Conservation (phyloP, 35 echinoderm and acorn worm species). For the Stichopus chloronotus region DNA sequence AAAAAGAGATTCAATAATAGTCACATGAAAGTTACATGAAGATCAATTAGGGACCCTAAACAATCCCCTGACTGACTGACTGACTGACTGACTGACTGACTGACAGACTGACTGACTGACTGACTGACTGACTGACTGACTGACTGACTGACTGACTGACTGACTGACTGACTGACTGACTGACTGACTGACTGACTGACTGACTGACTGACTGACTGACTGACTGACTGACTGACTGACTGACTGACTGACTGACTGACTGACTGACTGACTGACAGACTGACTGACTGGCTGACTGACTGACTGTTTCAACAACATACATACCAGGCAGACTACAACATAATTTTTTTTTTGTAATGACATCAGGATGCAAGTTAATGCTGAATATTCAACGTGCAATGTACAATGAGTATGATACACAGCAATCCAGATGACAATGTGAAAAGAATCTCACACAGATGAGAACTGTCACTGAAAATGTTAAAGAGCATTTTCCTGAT, state of each 20-base stretch:
- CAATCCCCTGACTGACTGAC: background rate
- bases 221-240: background rate
- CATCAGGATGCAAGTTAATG: too few relatives aligned
- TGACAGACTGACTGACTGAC: constrained; percentile 34
- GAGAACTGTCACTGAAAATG: too few relatives aligned
- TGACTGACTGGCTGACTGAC: too few relatives aligned
- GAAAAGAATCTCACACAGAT: too few relatives aligned
- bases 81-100: constrained; percentile 40
- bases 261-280: background rate
- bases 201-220: background rate
- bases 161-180: constrained; percentile 61
- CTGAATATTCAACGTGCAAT: too few relatives aligned
- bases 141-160: constrained; percentile 63
- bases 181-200: constrained; percentile 41
- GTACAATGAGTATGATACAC: too few relatives aligned
- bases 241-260: constrained; percentile 34
- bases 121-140: constrained; percentile 51
- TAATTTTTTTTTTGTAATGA: too few relatives aligned
- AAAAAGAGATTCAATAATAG: background rate
- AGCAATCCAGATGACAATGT: too few relatives aligned
- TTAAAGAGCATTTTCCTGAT: too few relatives aligned
- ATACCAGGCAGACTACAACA: too few relatives aligned
- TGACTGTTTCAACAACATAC: too few relatives aligned
- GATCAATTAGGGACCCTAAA: background rate
- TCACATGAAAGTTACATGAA: background rate